Evolutionary conservation across 2,797 vertebrate species (phyloP).

Genomic region (Ispidina picta): DNA sequence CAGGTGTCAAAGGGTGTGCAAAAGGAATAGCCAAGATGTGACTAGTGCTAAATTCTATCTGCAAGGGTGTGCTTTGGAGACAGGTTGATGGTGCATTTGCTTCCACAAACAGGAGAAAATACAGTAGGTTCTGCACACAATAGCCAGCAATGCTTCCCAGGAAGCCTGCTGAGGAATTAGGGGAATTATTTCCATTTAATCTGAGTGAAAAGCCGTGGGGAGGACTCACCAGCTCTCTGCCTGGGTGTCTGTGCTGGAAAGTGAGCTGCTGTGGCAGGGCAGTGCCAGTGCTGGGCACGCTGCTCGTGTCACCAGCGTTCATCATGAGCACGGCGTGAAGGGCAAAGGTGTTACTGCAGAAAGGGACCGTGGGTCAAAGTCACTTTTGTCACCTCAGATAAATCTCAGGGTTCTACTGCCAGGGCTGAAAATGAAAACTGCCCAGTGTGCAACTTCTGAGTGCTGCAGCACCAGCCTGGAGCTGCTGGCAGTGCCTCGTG

Average conservation of each 20-base stretch:
- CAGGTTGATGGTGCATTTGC: not conserved
- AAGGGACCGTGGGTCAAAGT: conserved; percentile 37
- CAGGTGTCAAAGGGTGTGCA: not conserved
- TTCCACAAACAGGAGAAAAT: not conserved
- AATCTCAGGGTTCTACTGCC: conserved; percentile 17
- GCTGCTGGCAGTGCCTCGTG: conserved; percentile 35
- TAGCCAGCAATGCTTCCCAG: fast-evolving
- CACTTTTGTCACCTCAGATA: conserved; percentile 28
- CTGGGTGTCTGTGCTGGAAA: not conserved
- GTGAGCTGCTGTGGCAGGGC: not conserved
- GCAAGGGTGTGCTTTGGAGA: not conserved
- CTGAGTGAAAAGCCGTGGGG: not conserved
- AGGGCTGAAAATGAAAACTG: conserved; percentile 20
- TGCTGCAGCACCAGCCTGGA: not conserved
- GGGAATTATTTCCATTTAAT: not conserved
- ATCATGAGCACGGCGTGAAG: conserved; percentile 28
- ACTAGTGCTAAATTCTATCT: not conserved
- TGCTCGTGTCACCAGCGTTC: fast-evolving
- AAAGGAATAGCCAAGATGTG: not conserved
- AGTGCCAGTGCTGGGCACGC: not conserved
- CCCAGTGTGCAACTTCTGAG: conserved; percentile 12
- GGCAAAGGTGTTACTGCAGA: not conserved
- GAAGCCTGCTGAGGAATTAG: not conserved
- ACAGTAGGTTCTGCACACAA: not conserved
- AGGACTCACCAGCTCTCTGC: not conserved